A percentile compares a stretch with the other conserved stretches of the same genome.
phyloP scores from a whole-genome alignment of 2,888 invertebrate genomes.

The Diplolepis rosae region DNA sequence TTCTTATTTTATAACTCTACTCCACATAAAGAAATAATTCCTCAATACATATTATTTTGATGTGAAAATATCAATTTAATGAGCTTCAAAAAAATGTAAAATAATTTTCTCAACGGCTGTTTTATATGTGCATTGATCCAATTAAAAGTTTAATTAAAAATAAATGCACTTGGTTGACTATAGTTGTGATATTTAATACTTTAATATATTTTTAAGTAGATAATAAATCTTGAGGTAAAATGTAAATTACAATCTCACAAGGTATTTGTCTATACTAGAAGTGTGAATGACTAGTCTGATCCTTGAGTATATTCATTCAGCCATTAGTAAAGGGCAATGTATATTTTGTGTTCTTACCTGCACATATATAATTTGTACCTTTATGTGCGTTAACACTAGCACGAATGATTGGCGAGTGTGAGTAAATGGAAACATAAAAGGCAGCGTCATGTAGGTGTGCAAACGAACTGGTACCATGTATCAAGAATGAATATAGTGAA shows the following conservation, averaged over 20 bases:
- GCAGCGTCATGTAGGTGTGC: constrained; percentile 20
- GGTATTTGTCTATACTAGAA: constrained; percentile 11
- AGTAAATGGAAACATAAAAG: background rate
- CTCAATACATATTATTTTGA: no score
- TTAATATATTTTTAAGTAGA: no score
- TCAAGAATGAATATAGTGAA: constrained; percentile 27
- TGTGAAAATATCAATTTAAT: no score
- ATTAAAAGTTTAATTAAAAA: no score
- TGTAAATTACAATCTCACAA: background rate
- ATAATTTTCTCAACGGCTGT: no score
- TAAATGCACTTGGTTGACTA: no score
- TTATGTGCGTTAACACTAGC: background rate
- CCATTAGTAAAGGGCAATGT: constrained; percentile 15
- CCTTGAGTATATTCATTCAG: background rate
- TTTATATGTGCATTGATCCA: no score
- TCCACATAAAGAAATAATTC: no score
- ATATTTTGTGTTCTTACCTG: background rate
- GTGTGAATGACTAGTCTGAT: constrained; percentile 25
- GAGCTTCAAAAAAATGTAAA: no score
- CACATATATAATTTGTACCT: background rate
- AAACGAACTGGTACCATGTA: constrained; percentile 30
- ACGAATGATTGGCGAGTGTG: background rate
- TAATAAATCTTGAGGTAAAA: background rate
- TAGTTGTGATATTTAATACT: no score
- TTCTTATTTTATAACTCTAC: no score